Base-by-base conservation (phyloP, 2,888 invertebrate species). In the Podabrus alpinus region DNA sequence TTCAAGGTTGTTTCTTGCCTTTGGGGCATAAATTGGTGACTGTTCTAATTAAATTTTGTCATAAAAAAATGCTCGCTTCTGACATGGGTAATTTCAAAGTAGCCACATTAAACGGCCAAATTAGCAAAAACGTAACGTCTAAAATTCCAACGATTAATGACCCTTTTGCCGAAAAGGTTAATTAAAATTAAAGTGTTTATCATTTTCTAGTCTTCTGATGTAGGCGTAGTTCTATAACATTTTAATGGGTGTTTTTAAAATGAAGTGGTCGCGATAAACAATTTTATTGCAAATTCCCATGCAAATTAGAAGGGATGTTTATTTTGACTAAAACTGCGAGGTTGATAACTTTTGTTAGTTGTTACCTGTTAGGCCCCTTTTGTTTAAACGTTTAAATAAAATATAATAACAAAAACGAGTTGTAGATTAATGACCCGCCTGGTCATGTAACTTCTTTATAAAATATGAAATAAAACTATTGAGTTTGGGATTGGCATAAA, bases 401-500 rank as follows among this genome's bases (percentile, higher is more conserved):
- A 64, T 19, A 17, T 61, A 61, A 19, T 61, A 61, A 61, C 11
- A 61, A 61, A 19, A 17, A 17, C 16, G 17, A 61, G 17, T 16
- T 16, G 16, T 64, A 11, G 62, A 64, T 64, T 15, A 64, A 64
- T 64, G 62, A 64, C 62, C 62, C 19, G 21, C 13, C 9, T 64
- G 62, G 62, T 21, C 62, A 19, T 60, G 16, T 16, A n/a, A 60
- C 62, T 64, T 64, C 62, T 64, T 64, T 64, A 13, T 17, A 61
- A 61, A 19, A 64, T 19, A 64, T 64, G 24, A 71, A 75, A 75
- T 59, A 69, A 75, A 72, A 75, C 45, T 68, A 59, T 68, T 69
- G 59, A 66, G 29, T 77, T 76, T 75, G 69, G 79, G 77, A 77
- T 76, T 64, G 80, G 76, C 79, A 75, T 67, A 60, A 77, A 80